phyloP scores from a whole-genome alignment of 2,888 invertebrate species.

The Oscheius sp. region DNA sequence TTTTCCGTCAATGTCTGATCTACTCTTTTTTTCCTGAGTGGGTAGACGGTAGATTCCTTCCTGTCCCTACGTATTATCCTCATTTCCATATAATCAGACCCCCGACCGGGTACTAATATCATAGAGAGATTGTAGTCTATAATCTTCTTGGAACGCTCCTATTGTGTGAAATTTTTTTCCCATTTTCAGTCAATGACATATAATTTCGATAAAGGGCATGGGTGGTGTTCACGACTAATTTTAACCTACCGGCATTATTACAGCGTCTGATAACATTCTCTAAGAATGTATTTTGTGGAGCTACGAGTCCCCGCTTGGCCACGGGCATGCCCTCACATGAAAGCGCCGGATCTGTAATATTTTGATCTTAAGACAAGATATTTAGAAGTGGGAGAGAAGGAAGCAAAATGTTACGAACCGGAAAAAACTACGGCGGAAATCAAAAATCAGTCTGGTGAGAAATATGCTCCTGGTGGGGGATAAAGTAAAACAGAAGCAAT shows the following conservation, averaged over 20 bases:
- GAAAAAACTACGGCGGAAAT: constrained; percentile 5
- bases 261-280: constrained; percentile 99
- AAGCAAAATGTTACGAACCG: constrained; percentile 10
- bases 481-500: background rate
- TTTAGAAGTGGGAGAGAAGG: background rate
- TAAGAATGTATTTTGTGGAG: constrained; percentile 99
- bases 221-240: background rate
- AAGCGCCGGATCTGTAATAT: constrained; percentile 9
- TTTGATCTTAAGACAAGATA: background rate
- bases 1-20: too few species aligned
- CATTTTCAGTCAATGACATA: background rate
- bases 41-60: too few species aligned
- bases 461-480: background rate
- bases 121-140: background rate
- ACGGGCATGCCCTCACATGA: constrained; percentile 62
- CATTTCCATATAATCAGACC: too few species aligned
- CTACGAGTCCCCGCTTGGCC: constrained; percentile 85
- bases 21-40: too few species aligned
- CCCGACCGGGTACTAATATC: too few species aligned
- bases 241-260: constrained; percentile 93
- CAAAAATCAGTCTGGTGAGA: constrained; percentile 6
- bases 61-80: background rate
- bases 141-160: background rate
- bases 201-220: background rate
- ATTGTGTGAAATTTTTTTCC: constrained; percentile 2